Percentiles rank a stretch among this genome's conserved stretches.
phyloP scores from a whole-genome alignment of 2,797 vertebrate species.

The Schizopygopsis pylzovi region DNA sequence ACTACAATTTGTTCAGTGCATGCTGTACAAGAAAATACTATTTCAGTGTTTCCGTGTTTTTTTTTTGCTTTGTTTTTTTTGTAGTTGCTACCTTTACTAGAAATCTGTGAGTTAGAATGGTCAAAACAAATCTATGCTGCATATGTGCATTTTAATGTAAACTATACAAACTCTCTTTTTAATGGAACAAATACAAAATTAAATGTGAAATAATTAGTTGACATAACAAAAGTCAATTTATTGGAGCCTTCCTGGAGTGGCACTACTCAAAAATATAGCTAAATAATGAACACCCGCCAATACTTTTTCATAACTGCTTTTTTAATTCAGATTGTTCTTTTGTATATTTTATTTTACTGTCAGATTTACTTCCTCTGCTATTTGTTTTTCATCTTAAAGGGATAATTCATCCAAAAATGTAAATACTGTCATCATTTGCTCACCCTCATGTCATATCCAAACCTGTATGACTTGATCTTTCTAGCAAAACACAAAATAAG shows the following conservation, averaged over 20 bases:
- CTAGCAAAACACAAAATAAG: neutral
- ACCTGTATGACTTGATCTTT: neutral
- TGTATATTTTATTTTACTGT: neutral
- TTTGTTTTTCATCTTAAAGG: neutral
- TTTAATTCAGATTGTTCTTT: neutral
- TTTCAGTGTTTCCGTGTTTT: neutral
- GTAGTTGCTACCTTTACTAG: neutral
- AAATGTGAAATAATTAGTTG: neutral
- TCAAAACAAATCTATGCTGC: neutral
- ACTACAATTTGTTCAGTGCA: neutral
- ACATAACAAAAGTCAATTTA: neutral
- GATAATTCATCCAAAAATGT: neutral
- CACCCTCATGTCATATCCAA: neutral
- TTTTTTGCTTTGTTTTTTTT: neutral
- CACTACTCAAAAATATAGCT: neutral
- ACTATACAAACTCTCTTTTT: neutral
- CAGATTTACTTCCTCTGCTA: neutral
- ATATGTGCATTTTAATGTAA: neutral
- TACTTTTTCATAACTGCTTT: neutral
- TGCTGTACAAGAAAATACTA: neutral
- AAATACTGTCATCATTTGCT: neutral
- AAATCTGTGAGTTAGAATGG: neutral
- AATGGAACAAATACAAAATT: neutral
- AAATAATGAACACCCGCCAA: neutral
- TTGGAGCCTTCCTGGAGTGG: neutral